phyloP scores from a whole-genome alignment of 1,140 invertebrate species.

The Bombus cullumanus region DNA sequence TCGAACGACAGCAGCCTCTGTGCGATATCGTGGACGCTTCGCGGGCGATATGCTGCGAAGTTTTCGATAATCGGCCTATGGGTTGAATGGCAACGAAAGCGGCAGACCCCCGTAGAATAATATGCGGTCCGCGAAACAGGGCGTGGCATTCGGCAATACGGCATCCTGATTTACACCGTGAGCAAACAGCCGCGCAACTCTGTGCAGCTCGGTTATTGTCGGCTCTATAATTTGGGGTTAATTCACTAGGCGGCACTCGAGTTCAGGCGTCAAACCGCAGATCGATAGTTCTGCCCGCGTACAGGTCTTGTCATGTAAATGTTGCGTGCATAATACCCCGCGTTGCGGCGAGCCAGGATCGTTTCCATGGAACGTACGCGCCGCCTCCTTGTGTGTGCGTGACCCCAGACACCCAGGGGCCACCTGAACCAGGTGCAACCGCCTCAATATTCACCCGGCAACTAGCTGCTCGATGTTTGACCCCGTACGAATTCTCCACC shows the following conservation, averaged over 20 bases:
- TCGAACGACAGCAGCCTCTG: background rate
- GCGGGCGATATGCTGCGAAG: background rate
- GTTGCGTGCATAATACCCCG: conserved; percentile 69
- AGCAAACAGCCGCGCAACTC: conserved; percentile 70
- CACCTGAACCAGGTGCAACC: conserved; percentile 38
- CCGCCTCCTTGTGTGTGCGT: conserved; percentile 19
- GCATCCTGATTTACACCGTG: conserved; percentile 77
- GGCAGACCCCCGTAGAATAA: conserved; percentile 21
- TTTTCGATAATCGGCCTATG: conserved; percentile 8
- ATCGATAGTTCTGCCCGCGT: conserved; percentile 79
- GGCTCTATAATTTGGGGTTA: conserved; percentile 82
- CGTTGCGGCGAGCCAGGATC: conserved; percentile 65
- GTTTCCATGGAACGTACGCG: conserved; percentile 55
- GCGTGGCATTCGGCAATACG: conserved; percentile 68
- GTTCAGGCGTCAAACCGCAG: conserved; percentile 81
- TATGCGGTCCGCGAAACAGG: conserved; percentile 52
- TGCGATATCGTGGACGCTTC: background rate
- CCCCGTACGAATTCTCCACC: background rate
- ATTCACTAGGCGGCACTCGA: conserved; percentile 79
- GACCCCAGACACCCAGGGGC: conserved; percentile 6
- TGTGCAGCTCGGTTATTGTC: conserved; percentile 76
- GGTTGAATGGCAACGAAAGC: background rate
- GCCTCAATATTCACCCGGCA: conserved; percentile 39
- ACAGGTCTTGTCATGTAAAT: conserved; percentile 80
- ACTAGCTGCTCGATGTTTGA: conserved; percentile 15